Percentiles rank a stretch among this genome's conserved stretches.
These are phyloP conservation scores for Nemoura dubitans DNA, from an alignment of 2,888 invertebrate genomes.

Conservation along the genomic window DNA sequence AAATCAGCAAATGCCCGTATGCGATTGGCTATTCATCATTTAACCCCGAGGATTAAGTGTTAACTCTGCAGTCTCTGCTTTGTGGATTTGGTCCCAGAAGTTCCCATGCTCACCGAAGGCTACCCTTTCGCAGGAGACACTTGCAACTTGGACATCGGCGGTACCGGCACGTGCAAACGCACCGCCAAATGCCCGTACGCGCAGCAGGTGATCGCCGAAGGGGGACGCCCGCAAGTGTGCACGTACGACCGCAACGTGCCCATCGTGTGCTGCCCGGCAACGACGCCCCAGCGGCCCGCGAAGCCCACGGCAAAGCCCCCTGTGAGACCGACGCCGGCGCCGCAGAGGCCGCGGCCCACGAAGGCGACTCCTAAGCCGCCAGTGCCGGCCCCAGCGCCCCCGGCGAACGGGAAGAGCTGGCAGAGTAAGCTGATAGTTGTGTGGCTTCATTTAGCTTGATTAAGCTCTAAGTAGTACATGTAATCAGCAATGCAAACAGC, in stretches of 20 bases:
- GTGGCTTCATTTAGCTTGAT: no score
- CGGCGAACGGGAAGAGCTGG: not conserved
- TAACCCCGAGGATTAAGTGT: no score
- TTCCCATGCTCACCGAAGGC: not conserved
- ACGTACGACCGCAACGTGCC: not conserved
- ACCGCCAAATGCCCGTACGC: constrained; percentile 26
- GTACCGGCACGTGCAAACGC: not conserved
- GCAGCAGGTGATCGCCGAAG: not conserved
- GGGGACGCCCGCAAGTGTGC: constrained; percentile 23
- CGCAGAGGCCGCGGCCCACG: constrained; percentile 9
- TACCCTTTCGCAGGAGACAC: not conserved
- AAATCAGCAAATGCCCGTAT: no score
- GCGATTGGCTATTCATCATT: no score
- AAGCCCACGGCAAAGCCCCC: not conserved
- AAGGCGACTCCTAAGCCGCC: not conserved
- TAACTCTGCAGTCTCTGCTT: no score
- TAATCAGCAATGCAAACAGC: no score
- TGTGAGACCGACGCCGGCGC: not conserved
- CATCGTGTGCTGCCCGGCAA: constrained; percentile 37
- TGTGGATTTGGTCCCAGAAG: no score
- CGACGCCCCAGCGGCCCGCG: not conserved
- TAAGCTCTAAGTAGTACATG: no score
- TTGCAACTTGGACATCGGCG: not conserved
- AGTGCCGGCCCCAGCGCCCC: not conserved
- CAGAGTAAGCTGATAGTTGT: not conserved